Evolutionary conservation across 1,140 invertebrate species (phyloP).

Genomic region (Hesperophylax magnus): DNA sequence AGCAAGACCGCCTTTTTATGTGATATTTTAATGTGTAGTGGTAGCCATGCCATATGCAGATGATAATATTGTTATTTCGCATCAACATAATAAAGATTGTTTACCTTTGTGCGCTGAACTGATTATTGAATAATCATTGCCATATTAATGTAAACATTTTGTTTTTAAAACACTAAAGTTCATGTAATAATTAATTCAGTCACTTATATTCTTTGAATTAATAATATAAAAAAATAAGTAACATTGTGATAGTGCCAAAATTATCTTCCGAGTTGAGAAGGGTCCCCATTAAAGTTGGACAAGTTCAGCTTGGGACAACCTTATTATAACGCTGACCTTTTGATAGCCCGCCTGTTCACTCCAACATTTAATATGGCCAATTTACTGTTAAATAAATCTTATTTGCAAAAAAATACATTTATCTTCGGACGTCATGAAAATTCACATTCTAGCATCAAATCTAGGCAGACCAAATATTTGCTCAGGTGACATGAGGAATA

Average conservation of each 20-base stretch:
- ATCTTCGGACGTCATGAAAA: neutral
- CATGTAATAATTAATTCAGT: no score
- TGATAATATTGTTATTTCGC: no score
- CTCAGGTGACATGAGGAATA: neutral
- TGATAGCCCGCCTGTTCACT: constrained; percentile 23
- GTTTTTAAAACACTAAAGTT: no score
- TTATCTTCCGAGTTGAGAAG: constrained; percentile 18
- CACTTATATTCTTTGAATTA: no score
- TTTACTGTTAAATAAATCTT: neutral
- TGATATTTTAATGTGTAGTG: no score
- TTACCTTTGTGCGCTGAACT: no score
- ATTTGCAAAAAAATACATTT: neutral
- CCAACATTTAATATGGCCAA: neutral
- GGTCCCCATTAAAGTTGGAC: constrained; percentile 19
- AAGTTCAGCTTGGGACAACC: neutral
- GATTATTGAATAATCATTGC: no score
- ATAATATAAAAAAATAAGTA: no score
- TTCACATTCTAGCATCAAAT: constrained; percentile 5
- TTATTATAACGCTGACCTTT: constrained; percentile 32
- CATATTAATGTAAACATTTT: no score
- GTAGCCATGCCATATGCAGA: no score
- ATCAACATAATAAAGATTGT: no score
- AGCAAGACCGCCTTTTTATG: no score
- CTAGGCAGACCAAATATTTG: constrained; percentile 16
- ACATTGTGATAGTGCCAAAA: neutral